Evolutionary conservation across 2,113 vertebrate species (phyloP).

Genomic region (Chlorodrepanis virens): DNA sequence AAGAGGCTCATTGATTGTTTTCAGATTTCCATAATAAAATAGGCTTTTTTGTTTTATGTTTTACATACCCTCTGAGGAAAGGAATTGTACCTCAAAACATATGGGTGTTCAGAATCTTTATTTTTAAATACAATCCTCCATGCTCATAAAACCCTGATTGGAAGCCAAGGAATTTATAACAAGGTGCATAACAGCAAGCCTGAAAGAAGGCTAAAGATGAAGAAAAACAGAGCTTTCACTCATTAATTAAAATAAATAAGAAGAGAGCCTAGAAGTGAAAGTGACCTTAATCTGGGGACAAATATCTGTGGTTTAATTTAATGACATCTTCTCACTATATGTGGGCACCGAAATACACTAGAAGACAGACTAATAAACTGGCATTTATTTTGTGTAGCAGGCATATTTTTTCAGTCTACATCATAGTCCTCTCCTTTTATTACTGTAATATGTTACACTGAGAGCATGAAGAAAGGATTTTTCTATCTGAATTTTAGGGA

Average conservation of each 20-base stretch:
- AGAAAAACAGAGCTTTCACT: background rate
- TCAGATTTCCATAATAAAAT: constrained; percentile 67
- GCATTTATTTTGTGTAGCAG: background rate
- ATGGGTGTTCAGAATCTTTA: constrained; percentile 52
- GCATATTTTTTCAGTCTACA: background rate
- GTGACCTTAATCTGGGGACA: background rate
- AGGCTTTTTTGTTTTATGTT: constrained; percentile 61
- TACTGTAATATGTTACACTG: background rate
- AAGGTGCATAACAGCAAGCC: constrained; percentile 8
- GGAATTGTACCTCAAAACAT: constrained; percentile 58
- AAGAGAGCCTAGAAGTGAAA: background rate
- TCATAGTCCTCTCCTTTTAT: background rate
- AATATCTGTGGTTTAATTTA: background rate
- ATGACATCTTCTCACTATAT: background rate
- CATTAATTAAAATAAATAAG: constrained; percentile 3
- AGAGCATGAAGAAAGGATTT: background rate
- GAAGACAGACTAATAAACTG: background rate
- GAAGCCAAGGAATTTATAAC: constrained; percentile 52
- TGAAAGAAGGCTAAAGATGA: background rate
- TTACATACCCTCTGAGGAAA: constrained; percentile 67
- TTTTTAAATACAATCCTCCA: constrained; percentile 48
- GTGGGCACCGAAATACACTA: background rate
- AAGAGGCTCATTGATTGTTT: constrained; percentile 59
- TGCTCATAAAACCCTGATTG: constrained; percentile 44
- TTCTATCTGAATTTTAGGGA: background rate